Evolutionary conservation across 2,797 vertebrate species (phyloP).

Genomic region (Anabas testudineus): DNA sequence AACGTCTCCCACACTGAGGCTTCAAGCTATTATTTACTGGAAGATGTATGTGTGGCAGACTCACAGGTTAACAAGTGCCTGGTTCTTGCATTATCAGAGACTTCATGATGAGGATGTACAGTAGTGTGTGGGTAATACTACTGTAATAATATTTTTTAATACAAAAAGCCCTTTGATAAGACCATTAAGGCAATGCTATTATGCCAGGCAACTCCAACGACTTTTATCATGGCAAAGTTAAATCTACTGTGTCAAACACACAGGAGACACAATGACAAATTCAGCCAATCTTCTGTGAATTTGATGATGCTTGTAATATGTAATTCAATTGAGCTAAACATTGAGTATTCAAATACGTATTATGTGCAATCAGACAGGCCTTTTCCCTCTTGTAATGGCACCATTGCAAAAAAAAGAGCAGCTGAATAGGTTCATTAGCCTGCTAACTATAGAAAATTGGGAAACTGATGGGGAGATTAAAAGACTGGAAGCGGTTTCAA

Average conservation of each 20-base stretch:
- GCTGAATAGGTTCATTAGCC: slow-evolving; percentile 72
- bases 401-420: slow-evolving; percentile 66
- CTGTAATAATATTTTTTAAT: slow-evolving; percentile 16
- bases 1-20: neutral
- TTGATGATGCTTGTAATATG: slow-evolving; percentile 70
- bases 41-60: too few species aligned
- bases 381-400: slow-evolving; percentile 55
- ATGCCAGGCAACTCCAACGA: slow-evolving; percentile 47
- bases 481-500: slow-evolving; percentile 44
- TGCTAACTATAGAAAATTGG: slow-evolving; percentile 58
- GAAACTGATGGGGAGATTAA: slow-evolving; percentile 57
- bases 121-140: too few species aligned
- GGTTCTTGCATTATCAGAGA: too few species aligned
- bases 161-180: slow-evolving; percentile 50
- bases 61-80: neutral
- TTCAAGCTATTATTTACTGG: too few species aligned
- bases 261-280: slow-evolving; percentile 46
- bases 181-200: slow-evolving; percentile 71
- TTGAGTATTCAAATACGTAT: slow-evolving; percentile 71
- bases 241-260: slow-evolving; percentile 77
- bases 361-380: slow-evolving; percentile 46
- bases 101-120: too few species aligned
- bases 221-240: slow-evolving; percentile 66
- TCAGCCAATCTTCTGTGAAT: slow-evolving; percentile 42
- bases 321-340: slow-evolving; percentile 77